phyloP scores from a whole-genome alignment of 2,888 invertebrate species.

The Volucella inflata region DNA sequence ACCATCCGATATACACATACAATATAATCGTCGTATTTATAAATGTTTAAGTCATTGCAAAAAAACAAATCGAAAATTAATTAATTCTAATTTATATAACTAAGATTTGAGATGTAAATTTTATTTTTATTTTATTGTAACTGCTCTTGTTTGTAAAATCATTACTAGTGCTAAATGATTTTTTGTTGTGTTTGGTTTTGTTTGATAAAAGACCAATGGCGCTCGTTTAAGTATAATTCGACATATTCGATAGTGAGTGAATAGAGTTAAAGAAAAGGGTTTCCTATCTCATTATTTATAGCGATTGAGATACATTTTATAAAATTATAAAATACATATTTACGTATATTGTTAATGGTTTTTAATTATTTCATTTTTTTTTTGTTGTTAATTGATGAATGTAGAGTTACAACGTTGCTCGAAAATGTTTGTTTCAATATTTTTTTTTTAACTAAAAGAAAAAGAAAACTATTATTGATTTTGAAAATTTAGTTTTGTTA shows the following conservation, averaged over 20 bases:
- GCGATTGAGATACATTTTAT: slow-evolving; percentile 35
- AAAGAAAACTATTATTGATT: slow-evolving; percentile 11
- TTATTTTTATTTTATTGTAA: background rate
- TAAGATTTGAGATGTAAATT: slow-evolving; percentile 43
- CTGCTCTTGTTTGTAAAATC: slow-evolving; percentile 30
- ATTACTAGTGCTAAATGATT: slow-evolving; percentile 18
- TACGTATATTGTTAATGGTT: slow-evolving; percentile 36
- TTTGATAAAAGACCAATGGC: slow-evolving; percentile 9
- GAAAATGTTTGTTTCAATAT: background rate
- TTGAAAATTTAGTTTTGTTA: background rate
- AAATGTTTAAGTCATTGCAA: background rate
- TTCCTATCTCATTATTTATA: slow-evolving; percentile 34
- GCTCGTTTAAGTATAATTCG: slow-evolving; percentile 14
- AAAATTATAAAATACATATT: too few relatives aligned
- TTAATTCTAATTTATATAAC: slow-evolving; percentile 6
- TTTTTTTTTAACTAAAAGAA: slow-evolving; percentile 8
- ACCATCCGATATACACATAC: slow-evolving; percentile 18
- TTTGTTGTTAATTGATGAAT: slow-evolving; percentile 16
- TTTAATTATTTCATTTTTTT: slow-evolving; percentile 20
- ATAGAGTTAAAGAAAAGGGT: slow-evolving; percentile 38
- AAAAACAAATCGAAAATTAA: background rate
- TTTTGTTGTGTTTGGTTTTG: slow-evolving; percentile 19
- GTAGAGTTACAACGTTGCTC: slow-evolving; percentile 5
- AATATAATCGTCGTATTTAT: background rate
- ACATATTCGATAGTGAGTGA: slow-evolving; percentile 20